Conservation (phyloP, 2,888 invertebrate species). For the Drosophila mayaguana region DNA sequence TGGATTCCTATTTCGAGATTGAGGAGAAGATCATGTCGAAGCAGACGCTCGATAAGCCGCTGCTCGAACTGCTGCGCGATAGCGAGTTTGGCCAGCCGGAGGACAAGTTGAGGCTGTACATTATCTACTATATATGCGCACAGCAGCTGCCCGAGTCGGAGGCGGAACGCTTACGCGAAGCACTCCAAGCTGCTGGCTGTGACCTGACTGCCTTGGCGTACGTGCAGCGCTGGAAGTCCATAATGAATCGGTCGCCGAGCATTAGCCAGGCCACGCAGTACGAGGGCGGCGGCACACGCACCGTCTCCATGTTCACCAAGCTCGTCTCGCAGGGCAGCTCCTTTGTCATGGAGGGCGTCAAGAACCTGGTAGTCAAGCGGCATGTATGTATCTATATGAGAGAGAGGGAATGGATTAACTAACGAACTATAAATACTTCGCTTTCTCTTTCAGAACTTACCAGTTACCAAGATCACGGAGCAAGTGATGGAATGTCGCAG, state of each 20-base stretch:
- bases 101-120: conserved; percentile 96
- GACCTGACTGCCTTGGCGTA: conserved; percentile 94
- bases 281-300: conserved; percentile 97
- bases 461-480: conserved; percentile 96
- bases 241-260: conserved; percentile 82
- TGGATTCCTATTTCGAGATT: conserved; percentile 98
- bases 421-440: neutral
- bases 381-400: conserved; percentile 89
- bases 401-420: neutral
- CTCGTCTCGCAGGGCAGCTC: conserved; percentile 98
- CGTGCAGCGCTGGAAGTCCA: conserved; percentile 94
- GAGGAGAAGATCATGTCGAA: conserved; percentile 99
- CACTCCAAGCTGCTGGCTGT: conserved; percentile 92
- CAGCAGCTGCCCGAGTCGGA: conserved; percentile 92
- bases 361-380: conserved; percentile 98
- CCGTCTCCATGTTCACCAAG: conserved; percentile 99
- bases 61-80: conserved; percentile 95
- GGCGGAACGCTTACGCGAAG: conserved; percentile 92
- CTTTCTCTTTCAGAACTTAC: conserved; percentile 90
- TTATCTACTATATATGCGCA: conserved; percentile 96
- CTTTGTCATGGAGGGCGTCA: conserved; percentile 99
- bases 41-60: conserved; percentile 91
- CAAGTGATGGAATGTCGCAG: conserved; percentile 93
- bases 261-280: conserved; percentile 90
- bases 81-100: conserved; percentile 94